Base-by-base conservation (phyloP, 1,140 invertebrate species). In the Lamellibrachia luymesi region DNA sequence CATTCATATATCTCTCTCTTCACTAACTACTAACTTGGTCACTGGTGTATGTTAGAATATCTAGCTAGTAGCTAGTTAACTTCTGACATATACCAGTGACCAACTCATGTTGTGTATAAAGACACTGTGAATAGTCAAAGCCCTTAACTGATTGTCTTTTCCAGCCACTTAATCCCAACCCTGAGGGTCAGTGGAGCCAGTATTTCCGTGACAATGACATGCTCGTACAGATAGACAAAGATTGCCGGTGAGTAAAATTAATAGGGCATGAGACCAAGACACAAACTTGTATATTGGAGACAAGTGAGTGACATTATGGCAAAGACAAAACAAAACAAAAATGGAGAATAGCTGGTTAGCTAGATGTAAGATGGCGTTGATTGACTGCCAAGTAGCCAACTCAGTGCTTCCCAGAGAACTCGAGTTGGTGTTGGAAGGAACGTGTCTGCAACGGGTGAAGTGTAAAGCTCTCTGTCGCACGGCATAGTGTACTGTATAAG, bases 161-260 rank as follows among this genome's bases (percentile, higher is more conserved):
- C 52, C 98, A 99, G 97, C 99, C 98, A 4, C 96, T 99, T n/a
- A 99, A 98, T 96, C 97, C 98, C 49, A 98, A 98, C 95, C 99
- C 99, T 2, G 98, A 98, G 94, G 99, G 98, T 95, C 98, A 98
- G 93, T 99, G 99, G 99, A 98, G 98, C 94, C 97, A 97, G 0
- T 98, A 97, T 96, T 99, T 99, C 96, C 98, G 98, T 96, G 99
- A 99, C 95, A 99, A 99, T 96, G 98, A 99, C 97, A 98, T 99
- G 94, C 96, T 99, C 13, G 93, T 99, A 92, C 98, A 99, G 97
- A 99, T 99, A 95, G 98, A 99, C 96, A 99, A 99, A 96, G 99
- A 99, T 97, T 99, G 99, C 38, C 97, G 98, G 97, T 97, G 95
- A 94, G 94, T 94, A 92, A 6, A 91, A 50, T 38, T 38, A 38